A percentile compares a stretch with the other conserved stretches of the same genome.
phyloP scores from a whole-genome alignment of 2,888 invertebrate species.

The Nephrotoma flavescens region DNA sequence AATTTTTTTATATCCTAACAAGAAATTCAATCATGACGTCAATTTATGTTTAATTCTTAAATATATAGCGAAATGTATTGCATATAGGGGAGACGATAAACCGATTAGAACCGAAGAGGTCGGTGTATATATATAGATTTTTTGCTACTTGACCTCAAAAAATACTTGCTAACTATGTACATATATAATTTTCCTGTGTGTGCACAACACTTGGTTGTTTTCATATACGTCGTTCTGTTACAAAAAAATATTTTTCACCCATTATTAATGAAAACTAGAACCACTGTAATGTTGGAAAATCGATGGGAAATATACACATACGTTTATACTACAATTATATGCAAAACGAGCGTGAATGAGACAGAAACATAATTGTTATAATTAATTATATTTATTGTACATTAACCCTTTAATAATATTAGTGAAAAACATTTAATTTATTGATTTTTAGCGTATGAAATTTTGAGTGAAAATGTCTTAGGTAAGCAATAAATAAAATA shows the following conservation, averaged over 20 bases:
- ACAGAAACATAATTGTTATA: neutral
- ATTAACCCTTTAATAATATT: neutral
- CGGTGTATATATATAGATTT: neutral
- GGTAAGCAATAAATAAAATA: neutral
- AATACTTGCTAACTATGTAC: neutral
- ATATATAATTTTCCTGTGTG: neutral
- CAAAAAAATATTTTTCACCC: neutral
- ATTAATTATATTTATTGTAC: no score
- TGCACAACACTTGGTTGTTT: neutral
- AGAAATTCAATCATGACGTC: neutral
- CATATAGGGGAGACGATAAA: neutral
- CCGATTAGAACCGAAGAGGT: neutral
- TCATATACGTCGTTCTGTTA: neutral
- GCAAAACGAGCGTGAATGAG: neutral
- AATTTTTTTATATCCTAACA: neutral
- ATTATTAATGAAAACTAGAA: neutral
- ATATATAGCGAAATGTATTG: neutral
- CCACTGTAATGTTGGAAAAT: neutral
- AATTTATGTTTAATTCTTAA: neutral
- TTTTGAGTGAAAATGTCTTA: neutral
- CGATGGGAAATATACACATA: neutral
- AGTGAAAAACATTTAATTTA: neutral
- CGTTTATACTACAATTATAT: neutral
- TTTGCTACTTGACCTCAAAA: neutral
- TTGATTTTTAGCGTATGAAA: neutral